Evolutionary conservation across 2,797 vertebrate species (phyloP), one percentile per base, ranked within the genome.

Genomic region (Spondyliosoma cantharus): DNA sequence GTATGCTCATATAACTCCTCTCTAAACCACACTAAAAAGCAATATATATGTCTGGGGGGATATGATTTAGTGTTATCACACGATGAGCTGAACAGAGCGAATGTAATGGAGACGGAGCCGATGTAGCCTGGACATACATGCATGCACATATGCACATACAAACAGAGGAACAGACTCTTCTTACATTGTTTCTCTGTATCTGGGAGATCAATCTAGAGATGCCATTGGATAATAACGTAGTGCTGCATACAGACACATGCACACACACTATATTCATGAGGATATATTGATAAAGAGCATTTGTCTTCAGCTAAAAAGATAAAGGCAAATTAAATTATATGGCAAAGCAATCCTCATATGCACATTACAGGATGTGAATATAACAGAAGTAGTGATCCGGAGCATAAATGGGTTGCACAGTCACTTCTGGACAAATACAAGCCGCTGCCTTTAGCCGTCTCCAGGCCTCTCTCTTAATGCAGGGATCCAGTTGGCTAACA

Each of bases 1-100:
- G 73, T 60, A 19, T 76, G 76, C 82, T 90, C 81, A 85, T 86
- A 84, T 86, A 89, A 85, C 78, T 87, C 80, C 69, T 65, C 82
- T 88, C 82, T 74, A 80, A 85, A 81, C 76, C 74, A 60, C 72
- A 81, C 77, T 86, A 87, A 91, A 89, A 92, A 79, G 73, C 81
- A 86, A 86, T 91, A 92, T 91, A 81, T 80, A 68, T 81, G 86
- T 84, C 80, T 54, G 53, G 79, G 66, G 68, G 60, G 75, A 57
- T 63, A 69, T 84, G 88, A 91, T 86, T 87, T 90, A 87, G 69
- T 78, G 86, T 86, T 90, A 88, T 90, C 83, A 87, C 76, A 53
- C 63, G 76, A 81, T 15, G 77, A 69, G 52, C 71, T 52, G 59
- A 67, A 72, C 65, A 54, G 48, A 60, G 68, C 53, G 32, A 69